Evolutionary conservation across 1,140 invertebrate genomes (phyloP).

Genomic region (Sarcophaga peregrina): DNA sequence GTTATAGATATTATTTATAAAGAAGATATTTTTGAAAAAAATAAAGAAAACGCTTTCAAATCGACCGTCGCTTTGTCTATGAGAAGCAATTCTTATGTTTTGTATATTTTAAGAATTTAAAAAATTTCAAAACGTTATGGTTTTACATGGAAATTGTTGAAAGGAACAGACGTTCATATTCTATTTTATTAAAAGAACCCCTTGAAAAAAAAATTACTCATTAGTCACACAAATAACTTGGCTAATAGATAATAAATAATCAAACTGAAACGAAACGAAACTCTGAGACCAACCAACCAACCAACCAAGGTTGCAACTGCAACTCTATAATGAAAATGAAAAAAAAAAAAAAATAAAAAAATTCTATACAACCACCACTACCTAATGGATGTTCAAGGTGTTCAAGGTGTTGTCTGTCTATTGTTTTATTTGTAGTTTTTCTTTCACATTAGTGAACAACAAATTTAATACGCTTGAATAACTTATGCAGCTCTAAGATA

Average conservation of each 20-base stretch:
- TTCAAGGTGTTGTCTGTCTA: conserved; percentile 9
- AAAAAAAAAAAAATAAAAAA: neutral
- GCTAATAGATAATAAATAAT: neutral
- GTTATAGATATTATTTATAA: too few species aligned
- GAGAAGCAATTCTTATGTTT: too few species aligned
- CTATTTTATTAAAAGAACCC: neutral
- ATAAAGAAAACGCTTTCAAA: too few species aligned
- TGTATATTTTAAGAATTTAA: too few species aligned
- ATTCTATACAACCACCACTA: neutral
- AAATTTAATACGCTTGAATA: conserved; percentile 22
- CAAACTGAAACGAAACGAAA: neutral
- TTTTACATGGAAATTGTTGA: neutral
- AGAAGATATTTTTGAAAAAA: too few species aligned
- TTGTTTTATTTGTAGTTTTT: neutral
- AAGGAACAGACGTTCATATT: neutral
- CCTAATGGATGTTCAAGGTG: neutral
- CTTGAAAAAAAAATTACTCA: conserved; percentile 17
- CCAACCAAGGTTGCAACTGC: neutral
- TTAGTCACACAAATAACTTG: conserved; percentile 6
- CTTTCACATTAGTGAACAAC: conserved; percentile 20
- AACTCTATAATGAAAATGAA: neutral
- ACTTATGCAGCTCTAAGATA: neutral
- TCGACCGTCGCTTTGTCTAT: too few species aligned
- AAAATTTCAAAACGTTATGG: neutral
- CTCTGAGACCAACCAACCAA: neutral